Base-by-base conservation (phyloP, 1,140 invertebrate species). In the Drosophila melanogaster region DNA sequence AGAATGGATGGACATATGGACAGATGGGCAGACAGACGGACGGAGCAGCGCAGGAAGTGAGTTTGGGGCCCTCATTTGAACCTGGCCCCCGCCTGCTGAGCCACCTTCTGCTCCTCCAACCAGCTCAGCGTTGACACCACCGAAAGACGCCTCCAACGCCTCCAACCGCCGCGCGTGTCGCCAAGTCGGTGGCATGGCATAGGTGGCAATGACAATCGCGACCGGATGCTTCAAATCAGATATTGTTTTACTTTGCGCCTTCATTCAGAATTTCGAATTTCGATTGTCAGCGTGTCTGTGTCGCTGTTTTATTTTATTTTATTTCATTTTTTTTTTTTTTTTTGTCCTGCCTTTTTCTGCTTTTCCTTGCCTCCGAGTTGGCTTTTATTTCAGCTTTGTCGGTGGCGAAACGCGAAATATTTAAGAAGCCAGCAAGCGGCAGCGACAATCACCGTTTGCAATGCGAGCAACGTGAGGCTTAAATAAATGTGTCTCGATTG, bases 171-270 rank as follows among this genome's bases (percentile, higher is more conserved):
- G 59, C 58, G 58, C 47, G 62, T 70, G 62, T 71, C 71, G 51
- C 60, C 70, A 77, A 69, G 72, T 35, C 53, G 75, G 71, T 67
- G 80, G 58, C 70, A 67, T 85, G 83, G 72, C 79, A 84, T 84
- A 89, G 84, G 79, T 89, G 84, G 79, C 84, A 90, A 89, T 89
- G 84, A 89, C 84, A 89, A 89, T 89, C 84, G 85, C 84, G 84
- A 89, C 84, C 84, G 84, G 84, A 89, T 89, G 84, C 85, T 89
- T 90, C 85, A 90, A 90, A 89, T 89, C 84, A 89, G 84, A 89
- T 89, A 90, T 89, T 89, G 80, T 89, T 84, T 89, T 89, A 90
- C 80, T 90, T 89, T 89, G 80, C 77, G 85, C 80, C 79, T 89
- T 89, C 73, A 89, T 89, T 90, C 84, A 89, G 85, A 62, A 84